These are phyloP conservation scores for Chymomyza costata DNA, from an alignment of 1,140 invertebrate species.

Conservation along the genomic window DNA sequence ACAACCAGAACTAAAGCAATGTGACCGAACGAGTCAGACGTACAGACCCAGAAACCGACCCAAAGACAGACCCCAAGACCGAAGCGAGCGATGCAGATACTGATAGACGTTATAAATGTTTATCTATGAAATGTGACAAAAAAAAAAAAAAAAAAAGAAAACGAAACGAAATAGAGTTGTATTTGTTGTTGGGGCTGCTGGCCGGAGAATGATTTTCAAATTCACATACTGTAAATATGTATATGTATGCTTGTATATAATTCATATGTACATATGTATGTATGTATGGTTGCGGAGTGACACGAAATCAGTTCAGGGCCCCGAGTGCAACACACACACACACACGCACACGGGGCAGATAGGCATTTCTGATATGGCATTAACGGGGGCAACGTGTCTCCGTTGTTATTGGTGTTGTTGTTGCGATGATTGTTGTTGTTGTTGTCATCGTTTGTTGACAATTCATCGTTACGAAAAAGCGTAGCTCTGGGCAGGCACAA, in stretches of 20 bases:
- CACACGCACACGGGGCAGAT: constrained; percentile 4
- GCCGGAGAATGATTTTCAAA: too few relatives aligned
- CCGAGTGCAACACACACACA: constrained; percentile 18
- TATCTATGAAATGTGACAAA: constrained; percentile 42
- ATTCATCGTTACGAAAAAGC: too few relatives aligned
- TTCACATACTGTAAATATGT: too few relatives aligned
- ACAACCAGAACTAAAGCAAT: constrained; percentile 23
- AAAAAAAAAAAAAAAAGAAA: constrained; percentile 1
- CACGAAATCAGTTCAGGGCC: constrained; percentile 42
- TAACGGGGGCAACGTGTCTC: too few relatives aligned
- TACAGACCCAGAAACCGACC: too few relatives aligned
- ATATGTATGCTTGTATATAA: too few relatives aligned
- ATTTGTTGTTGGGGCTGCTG: background rate
- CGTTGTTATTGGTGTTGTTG: too few relatives aligned
- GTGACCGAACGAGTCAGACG: too few relatives aligned
- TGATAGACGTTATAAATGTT: constrained; percentile 47
- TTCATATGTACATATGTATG: background rate
- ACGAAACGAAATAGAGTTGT: background rate
- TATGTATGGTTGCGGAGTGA: background rate
- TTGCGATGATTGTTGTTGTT: too few relatives aligned
- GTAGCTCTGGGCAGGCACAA: too few relatives aligned
- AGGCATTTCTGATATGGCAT: too few relatives aligned
- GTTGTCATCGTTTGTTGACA: too few relatives aligned
- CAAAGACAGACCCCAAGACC: background rate
- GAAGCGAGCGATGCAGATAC: constrained; percentile 41